These are phyloP conservation scores for Dusona sp. DNA, from an alignment of 2,888 invertebrate species.

Conservation along the genomic window DNA sequence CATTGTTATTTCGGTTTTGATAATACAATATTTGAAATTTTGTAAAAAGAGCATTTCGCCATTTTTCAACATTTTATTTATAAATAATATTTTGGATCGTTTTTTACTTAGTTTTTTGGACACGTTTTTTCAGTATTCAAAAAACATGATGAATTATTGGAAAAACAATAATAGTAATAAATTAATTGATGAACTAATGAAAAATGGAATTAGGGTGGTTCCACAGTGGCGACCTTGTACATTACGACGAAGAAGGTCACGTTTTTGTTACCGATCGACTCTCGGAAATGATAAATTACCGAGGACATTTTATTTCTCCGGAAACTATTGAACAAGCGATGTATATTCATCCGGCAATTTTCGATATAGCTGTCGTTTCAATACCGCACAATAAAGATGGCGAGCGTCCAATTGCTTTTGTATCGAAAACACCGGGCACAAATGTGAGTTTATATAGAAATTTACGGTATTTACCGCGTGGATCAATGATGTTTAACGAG, in stretches of 20 bases:
- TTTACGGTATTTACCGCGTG: background rate
- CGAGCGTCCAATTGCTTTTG: constrained; percentile 77
- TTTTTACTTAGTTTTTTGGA: no score
- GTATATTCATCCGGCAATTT: constrained; percentile 34
- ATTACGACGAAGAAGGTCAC: constrained; percentile 77
- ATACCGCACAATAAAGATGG: constrained; percentile 27
- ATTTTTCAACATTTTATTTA: no score
- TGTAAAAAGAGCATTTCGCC: no score
- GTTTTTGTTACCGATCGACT: constrained; percentile 79
- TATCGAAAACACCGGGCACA: constrained; percentile 64
- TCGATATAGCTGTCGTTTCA: constrained; percentile 19
- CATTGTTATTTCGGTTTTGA: no score
- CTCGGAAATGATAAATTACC: constrained; percentile 79
- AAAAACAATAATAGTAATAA: background rate
- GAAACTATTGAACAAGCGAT: constrained; percentile 34
- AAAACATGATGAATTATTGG: no score
- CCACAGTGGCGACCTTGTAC: constrained; percentile 80
- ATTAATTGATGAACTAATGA: background rate
- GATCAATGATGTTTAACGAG: constrained; percentile 1
- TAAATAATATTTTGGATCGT: no score
- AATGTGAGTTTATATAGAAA: constrained; percentile 37
- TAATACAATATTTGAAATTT: no score
- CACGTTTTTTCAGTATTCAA: no score
- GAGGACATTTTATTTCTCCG: constrained; percentile 78
- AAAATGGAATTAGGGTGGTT: constrained; percentile 75